phyloP scores from a whole-genome alignment of 2,797 vertebrate genomes.

The Simalia tracyae region DNA sequence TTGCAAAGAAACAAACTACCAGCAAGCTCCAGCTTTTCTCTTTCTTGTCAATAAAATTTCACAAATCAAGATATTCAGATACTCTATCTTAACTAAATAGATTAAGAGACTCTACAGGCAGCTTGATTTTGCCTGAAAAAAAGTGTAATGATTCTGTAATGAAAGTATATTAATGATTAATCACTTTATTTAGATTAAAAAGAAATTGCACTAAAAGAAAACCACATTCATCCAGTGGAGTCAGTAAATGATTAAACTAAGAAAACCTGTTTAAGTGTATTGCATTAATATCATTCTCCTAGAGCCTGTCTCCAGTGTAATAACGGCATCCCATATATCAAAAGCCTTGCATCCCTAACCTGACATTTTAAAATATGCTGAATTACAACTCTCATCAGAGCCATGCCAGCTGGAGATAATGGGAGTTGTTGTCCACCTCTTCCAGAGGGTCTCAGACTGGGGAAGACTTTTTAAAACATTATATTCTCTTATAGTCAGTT shows the following conservation, averaged over 20 bases:
- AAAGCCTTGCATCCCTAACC: too few species aligned
- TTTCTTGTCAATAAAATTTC: background rate
- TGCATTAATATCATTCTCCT: background rate
- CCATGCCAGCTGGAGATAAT: background rate
- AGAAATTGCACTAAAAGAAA: slow-evolving; percentile 35
- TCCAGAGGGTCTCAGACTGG: background rate
- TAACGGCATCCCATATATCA: background rate
- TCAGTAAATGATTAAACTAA: background rate
- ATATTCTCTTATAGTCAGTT: background rate
- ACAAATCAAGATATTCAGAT: background rate
- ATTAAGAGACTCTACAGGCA: slow-evolving; percentile 47
- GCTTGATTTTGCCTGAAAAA: slow-evolving; percentile 55
- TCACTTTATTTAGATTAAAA: slow-evolving; percentile 54
- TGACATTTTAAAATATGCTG: background rate
- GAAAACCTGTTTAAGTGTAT: slow-evolving; percentile 36
- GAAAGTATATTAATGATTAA: slow-evolving; percentile 58
- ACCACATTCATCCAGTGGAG: slow-evolving; percentile 25
- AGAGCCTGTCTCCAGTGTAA: accelerated
- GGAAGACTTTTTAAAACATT: background rate
- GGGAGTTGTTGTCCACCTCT: background rate
- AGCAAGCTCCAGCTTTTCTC: background rate
- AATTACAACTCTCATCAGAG: background rate
- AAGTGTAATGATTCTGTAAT: slow-evolving; percentile 35
- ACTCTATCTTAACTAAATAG: slow-evolving; percentile 9
- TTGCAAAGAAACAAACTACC: background rate